Evolutionary conservation across 2,113 vertebrate genomes (phyloP), one percentile per base, ranked within the genome.

Genomic region (Leptosomus discolor): DNA sequence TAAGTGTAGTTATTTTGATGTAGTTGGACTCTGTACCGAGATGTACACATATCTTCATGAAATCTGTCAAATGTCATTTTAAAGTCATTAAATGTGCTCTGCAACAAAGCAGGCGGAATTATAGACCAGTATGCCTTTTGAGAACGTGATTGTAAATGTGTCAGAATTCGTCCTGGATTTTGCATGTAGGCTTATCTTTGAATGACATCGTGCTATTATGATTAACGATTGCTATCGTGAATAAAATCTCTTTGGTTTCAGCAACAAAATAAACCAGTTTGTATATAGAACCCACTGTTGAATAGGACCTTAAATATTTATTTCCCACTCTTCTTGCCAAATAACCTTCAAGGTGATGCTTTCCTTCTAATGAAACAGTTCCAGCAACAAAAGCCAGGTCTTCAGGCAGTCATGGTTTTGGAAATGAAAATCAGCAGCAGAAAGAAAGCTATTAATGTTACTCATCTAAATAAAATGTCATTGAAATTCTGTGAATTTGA

Each of bases 241-340:
- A 75, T 84, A 60, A 90, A 86, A 94, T 75, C 71, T 84, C 64
- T 77, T 85, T 90, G 85, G 39, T 88, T 90, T 92, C 81, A 86
- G 68, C 67, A 94, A 73, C 70, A 90, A 96, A 96, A 96, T 69
- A 96, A 96, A 91, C 69, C 69, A 76, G 36, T 88, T 94, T 96
- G 88, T 95, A 93, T 93, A 94, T 87, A 95, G 94, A 95, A 69
- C 21, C 48, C 39, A n/a, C 69, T 64, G 11, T 65, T 95, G 93
- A 97, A 90, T 85, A 92, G 88, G 46, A 83, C 50, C 69, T 96
- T 83, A 94, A 85, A 93, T 97, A 95, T 93, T 85, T 95, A 88
- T 96, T 97, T 90, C 70, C 93, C 70, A 19, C 45, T 69, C 74
- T 77, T 92, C 58, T 88, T 73, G 84, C 85, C 85, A 93, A 90